A percentile compares a stretch with the other conserved stretches of the same genome.
Conservation (phyloP, 2,797 vertebrate species). For the Potorous gilbertii region DNA sequence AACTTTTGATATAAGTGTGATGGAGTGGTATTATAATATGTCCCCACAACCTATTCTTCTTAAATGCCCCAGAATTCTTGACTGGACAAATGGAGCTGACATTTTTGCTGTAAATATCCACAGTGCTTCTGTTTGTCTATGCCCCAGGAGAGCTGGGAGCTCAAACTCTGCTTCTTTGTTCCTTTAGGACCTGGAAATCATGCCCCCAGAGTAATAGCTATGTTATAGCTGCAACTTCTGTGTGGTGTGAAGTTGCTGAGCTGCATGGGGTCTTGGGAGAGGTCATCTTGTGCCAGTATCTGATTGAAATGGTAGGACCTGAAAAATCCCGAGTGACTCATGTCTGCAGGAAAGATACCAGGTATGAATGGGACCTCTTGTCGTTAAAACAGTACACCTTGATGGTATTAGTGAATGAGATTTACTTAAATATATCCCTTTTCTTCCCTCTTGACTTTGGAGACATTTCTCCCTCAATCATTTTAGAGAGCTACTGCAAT, state of each 20-base stretch:
- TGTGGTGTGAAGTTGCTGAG: slow-evolving; percentile 79
- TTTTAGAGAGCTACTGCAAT: background rate
- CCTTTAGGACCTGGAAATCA: slow-evolving; percentile 86
- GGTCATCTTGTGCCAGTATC: slow-evolving; percentile 86
- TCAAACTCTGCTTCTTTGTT: background rate
- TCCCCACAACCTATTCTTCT: background rate
- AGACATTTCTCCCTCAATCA: background rate
- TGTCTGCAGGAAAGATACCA: slow-evolving; percentile 86
- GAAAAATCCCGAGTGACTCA: slow-evolving; percentile 87
- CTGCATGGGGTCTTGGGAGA: slow-evolving; percentile 79
- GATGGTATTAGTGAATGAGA: background rate
- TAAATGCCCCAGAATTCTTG: background rate
- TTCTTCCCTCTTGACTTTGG: background rate
- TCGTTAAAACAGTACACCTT: background rate
- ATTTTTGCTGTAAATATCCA: background rate
- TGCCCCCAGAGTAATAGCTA: slow-evolving; percentile 83
- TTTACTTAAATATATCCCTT: background rate
- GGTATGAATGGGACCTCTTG: slow-evolving; percentile 77
- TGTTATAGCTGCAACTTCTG: slow-evolving; percentile 86
- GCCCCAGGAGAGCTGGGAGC: background rate
- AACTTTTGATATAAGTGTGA: background rate
- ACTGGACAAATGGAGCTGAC: background rate
- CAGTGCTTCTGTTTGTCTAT: background rate
- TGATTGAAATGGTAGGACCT: slow-evolving; percentile 85
- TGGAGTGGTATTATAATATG: background rate